Evolutionary conservation across 2,797 vertebrate genomes (phyloP), one percentile per base, ranked within the genome.

Genomic region (Acipenser ruthenus): DNA sequence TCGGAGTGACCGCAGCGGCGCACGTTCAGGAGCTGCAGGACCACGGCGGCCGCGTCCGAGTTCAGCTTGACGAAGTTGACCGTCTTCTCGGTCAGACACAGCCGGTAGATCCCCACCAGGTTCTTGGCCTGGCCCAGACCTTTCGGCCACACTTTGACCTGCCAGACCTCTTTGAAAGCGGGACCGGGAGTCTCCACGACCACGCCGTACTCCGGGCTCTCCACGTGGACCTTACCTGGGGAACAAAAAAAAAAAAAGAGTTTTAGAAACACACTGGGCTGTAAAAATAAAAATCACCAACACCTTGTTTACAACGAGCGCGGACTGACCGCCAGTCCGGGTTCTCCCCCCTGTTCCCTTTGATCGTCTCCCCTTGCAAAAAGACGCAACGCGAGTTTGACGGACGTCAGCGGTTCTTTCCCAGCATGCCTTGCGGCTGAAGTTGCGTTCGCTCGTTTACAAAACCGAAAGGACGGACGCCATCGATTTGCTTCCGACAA

Each of bases 151-250:
- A 93, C 88, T 50, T 88, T 93, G 63, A 93, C 89, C 64, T 93
- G 91, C 92, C 93, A 95, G 47, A 93, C 87, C 69, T 93, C 92
- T 72, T 91, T 92, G 80, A 92, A 93, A 1, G 90, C 86, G 1
- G 88, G 91, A 3, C 86, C 88, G 0, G 91, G 88, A 69, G 79
- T 81, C 23, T 37, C 23, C 23, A 3, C 2, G 6, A 82, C 85
- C 0, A 85, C 74, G 0, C 88, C 88, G 50, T 88, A 89, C 73
- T 89, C 88, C 1, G 71, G 84, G 0, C 63, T 70, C 13, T 87
- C 87, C 4, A 53, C 73, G 7, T 71, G 71, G 13, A 80, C 82
- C 79, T 92, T 91, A 83, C 86, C 90, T 92, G 68, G 1, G 75
- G 53, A 70, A 47, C 8, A 8, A n/a, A 1, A 53, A 6, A 23